phyloP scores from a whole-genome alignment of 2,113 vertebrate species.

The Lampris incognitus region DNA sequence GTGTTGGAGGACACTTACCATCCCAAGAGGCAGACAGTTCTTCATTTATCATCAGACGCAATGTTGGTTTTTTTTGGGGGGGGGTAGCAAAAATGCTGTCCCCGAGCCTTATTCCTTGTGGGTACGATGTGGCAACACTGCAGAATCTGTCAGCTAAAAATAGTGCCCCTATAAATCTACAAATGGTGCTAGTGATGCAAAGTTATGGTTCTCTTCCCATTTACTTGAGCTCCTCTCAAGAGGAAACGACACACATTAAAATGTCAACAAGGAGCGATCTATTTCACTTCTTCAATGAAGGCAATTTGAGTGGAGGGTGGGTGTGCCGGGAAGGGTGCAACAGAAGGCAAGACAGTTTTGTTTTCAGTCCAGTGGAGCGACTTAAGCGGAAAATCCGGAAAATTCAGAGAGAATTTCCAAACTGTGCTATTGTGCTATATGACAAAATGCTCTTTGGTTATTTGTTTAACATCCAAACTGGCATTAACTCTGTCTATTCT shows the following conservation, averaged over 20 bases:
- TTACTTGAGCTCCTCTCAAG: constrained; percentile 49
- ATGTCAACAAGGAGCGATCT: constrained; percentile 53
- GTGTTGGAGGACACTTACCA: constrained; percentile 64
- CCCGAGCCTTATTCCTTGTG: constrained; percentile 56
- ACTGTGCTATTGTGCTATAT: constrained; percentile 8
- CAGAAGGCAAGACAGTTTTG: constrained; percentile 8
- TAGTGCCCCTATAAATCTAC: constrained; percentile 59
- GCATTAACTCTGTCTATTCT: constrained; percentile 5
- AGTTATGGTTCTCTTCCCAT: constrained; percentile 55
- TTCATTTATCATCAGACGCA: constrained; percentile 68
- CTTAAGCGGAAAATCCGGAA: constrained; percentile 22
- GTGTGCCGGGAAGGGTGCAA: neutral
- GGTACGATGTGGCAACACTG: constrained; percentile 65
- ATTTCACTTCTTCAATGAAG: constrained; percentile 45
- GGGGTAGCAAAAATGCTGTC: constrained; percentile 56
- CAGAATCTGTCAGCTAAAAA: constrained; percentile 77
- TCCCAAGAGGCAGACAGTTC: constrained; percentile 59
- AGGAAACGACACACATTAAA: constrained; percentile 46
- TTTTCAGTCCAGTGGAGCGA: constrained; percentile 10
- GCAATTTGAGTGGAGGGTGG: constrained; percentile 17
- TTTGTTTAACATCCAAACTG: constrained; percentile 1
- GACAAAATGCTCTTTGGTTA: constrained; percentile 8
- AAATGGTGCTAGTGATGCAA: constrained; percentile 56
- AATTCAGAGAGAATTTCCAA: constrained; percentile 27
- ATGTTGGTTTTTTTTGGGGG: constrained; percentile 30